Evolutionary conservation across 2,113 vertebrate species (phyloP), one percentile per base, ranked within the genome.

Genomic region (Rhinichthys klamathensis): DNA sequence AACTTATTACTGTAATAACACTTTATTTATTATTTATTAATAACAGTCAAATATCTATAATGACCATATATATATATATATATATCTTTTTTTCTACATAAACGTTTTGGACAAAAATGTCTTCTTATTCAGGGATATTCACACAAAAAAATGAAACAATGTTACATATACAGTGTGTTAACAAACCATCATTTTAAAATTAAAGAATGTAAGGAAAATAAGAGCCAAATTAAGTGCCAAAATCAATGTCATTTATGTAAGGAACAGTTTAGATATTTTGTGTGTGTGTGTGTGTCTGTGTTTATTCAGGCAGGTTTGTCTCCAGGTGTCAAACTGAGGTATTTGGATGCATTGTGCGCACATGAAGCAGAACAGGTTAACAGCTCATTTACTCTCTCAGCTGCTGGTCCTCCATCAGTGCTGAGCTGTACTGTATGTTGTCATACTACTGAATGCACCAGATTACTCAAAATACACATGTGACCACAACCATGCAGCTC

Each of bases 401-500:
- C 83, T 88, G 84, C 80, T 84, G 63, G 32, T 76, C 51, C 8
- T 76, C 63, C 41, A 84, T 89, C 82, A 88, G 80, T 80, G 74
- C 76, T 79, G 73, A 27, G 67, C 63, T 87, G 80, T 76, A 80
- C 61, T 85, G 83, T 58, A 85, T 74, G 79, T 70, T 84, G 87
- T 87, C 89, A 85, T 18, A 78, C 23, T 60, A 41, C 51, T 27
- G 74, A 76, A 87, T 84, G 73, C 72, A 82, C 32, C 67, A 32
- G 25, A 88, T 90, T 85, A 67, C 46, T 91, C 87, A 89, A 84
- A 84, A 80, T 87, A 88, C 85, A 90, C 80, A 84, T 77, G 84
- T 81, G 79, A 35, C 73, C 23, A 85, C 32, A 60, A 38, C 18
- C 58, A 35, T 25, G 11, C 44, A 80, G 38, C 38, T 46, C 61